phyloP scores from a whole-genome alignment of 2,113 vertebrate genomes.

The Podarcis raffonei region DNA sequence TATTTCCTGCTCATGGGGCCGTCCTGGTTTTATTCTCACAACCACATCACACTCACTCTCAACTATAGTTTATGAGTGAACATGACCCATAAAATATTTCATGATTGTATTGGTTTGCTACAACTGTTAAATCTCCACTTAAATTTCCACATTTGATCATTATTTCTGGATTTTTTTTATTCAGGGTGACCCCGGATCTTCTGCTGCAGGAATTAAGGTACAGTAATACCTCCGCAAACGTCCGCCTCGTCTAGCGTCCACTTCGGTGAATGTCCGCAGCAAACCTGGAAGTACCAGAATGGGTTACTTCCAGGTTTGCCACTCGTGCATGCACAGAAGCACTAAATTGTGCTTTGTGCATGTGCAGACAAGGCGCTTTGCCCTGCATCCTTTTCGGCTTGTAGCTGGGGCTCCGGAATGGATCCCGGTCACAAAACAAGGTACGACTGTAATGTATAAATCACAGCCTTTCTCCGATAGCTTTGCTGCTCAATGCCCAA shows the following conservation, averaged over 20 bases:
- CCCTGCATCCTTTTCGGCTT: too few relatives aligned
- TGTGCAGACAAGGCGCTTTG: too few relatives aligned
- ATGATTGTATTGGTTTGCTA: background rate
- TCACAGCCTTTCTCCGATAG: background rate
- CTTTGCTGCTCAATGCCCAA: background rate
- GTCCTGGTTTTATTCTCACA: background rate
- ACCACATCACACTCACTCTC: background rate
- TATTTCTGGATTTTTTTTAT: constrained; percentile 60
- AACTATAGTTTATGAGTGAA: background rate
- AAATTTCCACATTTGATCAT: constrained; percentile 25
- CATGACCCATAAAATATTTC: background rate
- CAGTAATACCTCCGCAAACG: too few relatives aligned
- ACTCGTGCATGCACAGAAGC: too few relatives aligned
- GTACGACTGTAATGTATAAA: constrained; percentile 33
- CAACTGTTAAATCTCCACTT: constrained; percentile 19
- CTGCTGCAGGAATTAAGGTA: constrained; percentile 99
- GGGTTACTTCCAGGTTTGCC: too few relatives aligned
- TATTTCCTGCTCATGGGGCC: background rate
- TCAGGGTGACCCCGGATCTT: constrained; percentile 94
- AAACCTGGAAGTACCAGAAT: too few relatives aligned
- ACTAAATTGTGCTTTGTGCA: too few relatives aligned
- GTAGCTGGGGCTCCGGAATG: too few relatives aligned
- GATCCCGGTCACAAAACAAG: too few relatives aligned
- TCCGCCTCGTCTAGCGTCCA: too few relatives aligned
- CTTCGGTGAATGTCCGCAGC: too few relatives aligned